These are phyloP conservation scores for Hystrix brachyura DNA, from an alignment of 2,113 vertebrate species.

Conservation along the genomic window DNA sequence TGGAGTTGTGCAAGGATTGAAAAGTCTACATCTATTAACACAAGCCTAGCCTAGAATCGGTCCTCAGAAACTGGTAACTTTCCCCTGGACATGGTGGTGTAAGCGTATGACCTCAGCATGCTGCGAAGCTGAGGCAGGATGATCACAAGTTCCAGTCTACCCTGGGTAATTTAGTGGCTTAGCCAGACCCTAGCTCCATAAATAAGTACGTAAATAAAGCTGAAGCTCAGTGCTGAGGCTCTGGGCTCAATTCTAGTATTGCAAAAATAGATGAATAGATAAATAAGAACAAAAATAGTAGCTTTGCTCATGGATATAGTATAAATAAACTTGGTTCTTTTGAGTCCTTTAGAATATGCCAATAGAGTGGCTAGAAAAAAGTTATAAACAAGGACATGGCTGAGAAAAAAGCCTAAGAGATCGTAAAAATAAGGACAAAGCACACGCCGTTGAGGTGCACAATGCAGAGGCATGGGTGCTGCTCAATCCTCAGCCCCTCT, in stretches of 20 bases:
- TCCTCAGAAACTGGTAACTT: neutral
- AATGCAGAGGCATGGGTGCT: neutral
- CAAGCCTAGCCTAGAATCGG: neutral
- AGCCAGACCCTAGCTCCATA: neutral
- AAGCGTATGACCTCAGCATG: neutral
- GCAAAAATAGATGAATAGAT: neutral
- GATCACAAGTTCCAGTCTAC: neutral
- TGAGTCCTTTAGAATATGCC: neutral
- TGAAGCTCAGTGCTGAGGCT: neutral
- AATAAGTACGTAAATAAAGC: neutral
- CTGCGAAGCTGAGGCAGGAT: neutral
- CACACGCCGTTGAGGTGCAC: accelerated
- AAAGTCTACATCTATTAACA: neutral
- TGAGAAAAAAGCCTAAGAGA: neutral
- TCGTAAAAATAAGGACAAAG: neutral
- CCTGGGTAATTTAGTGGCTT: neutral
- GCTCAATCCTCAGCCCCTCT: accelerated
- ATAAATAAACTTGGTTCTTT: neutral
- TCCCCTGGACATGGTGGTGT: neutral
- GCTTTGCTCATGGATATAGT: neutral
- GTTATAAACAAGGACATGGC: neutral
- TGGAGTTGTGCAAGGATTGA: neutral
- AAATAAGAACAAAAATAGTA: neutral
- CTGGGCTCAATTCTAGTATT: neutral
- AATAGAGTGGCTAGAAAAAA: neutral